Conservation (phyloP, 2,797 vertebrate species). For the Adrianichthys oophorus region DNA sequence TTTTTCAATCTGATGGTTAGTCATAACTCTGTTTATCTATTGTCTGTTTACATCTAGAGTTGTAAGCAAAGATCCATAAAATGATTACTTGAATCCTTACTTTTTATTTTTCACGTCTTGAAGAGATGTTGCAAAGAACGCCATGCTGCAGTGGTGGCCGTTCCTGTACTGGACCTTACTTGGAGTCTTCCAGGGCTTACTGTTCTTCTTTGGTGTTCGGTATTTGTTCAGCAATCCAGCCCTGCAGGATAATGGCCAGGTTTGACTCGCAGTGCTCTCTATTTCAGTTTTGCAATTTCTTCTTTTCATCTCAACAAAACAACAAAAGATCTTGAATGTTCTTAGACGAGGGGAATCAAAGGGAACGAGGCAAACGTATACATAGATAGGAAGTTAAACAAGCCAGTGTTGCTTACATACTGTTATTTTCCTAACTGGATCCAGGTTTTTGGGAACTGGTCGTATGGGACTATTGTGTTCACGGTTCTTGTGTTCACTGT, state of each 20-base stretch:
- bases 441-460: constrained; percentile 97
- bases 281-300: too few species aligned
- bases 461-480: constrained; percentile 95
- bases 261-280: constrained; percentile 50
- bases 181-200: constrained; percentile 89
- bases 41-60: background rate
- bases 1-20: too few species aligned
- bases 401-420: background rate
- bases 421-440: constrained; percentile 28
- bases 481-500: constrained; percentile 98
- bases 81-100: background rate
- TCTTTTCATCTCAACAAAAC: too few species aligned
- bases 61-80: background rate
- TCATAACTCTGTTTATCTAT: too few species aligned
- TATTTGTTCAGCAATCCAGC: constrained; percentile 89
- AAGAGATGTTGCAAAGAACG: constrained; percentile 93
- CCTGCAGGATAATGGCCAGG: constrained; percentile 93
- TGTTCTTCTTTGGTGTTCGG: constrained; percentile 95
- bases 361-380: too few species aligned
- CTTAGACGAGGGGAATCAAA: too few species aligned
- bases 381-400: background rate
- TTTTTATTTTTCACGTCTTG: background rate
- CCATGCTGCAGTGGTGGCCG: constrained; percentile 89
- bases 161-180: constrained; percentile 95
- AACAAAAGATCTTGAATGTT: too few species aligned